Evolutionary conservation across 2,113 vertebrate species (phyloP), one percentile per base, ranked within the genome.

Genomic region (Alethe castanea): DNA sequence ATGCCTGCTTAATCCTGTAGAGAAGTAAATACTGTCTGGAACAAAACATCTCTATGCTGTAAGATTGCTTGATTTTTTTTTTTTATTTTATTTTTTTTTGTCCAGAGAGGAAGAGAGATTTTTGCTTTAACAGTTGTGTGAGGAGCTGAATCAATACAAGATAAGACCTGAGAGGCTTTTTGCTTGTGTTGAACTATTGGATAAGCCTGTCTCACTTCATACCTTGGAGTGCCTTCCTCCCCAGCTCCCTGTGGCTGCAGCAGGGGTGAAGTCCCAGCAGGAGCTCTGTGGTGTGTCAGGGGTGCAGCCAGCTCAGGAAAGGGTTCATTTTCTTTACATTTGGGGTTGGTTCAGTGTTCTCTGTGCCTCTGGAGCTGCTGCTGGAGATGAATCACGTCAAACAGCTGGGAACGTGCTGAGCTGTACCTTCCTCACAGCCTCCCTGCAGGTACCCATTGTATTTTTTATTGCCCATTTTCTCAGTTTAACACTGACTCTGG

Each of bases 71-170:
- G 72, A 90, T 90, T 91, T 78, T 91, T 82, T 95, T 87, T 59
- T 88, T 95, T 95, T 61, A 42, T 59, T 82, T 92, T 20, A 15
- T 90, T 45, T 47, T 48, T 54, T 35, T 69, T 93, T 69, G 35
- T 59, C 64, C 54, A 22, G 69, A 78, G 83, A 90, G 64, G 47
- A 52, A 60, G 53, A 76, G 62, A 92, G 54, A 33, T 87, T 91
- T 91, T 92, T 92, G 40, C 91, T 81, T 71, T 78, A 79, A 79
- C 77, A 90, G 25, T 50, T 88, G 40, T 88, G 57, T 71, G 87
- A 93, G 86, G 79, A 96, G 69, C 11, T 92, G 90, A 78, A 96
- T 96, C 96, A 90, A 97, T 96, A 95, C 19, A 25, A 88, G 90
- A 95, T 94, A 81, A 96, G 85, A 88, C 82, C 88, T 94, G 36